These are phyloP conservation scores for Metallyticus violacea DNA, from an alignment of 2,888 invertebrate species.

Conservation along the genomic window DNA sequence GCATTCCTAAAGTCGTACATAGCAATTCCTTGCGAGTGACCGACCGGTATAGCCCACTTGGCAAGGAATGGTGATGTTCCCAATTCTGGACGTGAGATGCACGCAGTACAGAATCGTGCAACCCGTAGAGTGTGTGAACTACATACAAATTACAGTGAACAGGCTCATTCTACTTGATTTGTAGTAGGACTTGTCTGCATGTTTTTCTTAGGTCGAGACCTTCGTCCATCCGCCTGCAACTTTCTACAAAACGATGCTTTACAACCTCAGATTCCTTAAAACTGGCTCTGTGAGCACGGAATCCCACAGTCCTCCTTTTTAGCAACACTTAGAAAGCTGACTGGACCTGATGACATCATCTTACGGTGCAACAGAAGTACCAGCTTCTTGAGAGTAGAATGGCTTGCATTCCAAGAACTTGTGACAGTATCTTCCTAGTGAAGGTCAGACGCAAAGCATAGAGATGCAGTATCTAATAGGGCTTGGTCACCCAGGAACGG, in stretches of 20 bases:
- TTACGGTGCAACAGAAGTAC: not conserved
- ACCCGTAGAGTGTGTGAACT: not conserved
- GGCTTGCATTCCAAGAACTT: not conserved
- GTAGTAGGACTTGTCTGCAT: not conserved
- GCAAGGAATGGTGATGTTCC: not conserved
- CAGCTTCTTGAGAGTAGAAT: not conserved
- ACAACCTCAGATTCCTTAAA: not conserved
- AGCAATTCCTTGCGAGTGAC: no score
- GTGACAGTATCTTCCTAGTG: not conserved
- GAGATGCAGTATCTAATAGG: no score
- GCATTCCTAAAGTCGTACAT: not conserved
- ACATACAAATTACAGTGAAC: not conserved
- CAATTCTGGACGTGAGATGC: not conserved
- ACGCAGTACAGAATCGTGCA: not conserved
- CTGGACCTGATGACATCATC: not conserved
- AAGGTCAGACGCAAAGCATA: not conserved
- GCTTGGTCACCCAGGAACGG: no score
- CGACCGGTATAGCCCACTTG: not conserved
- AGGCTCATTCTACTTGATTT: not conserved
- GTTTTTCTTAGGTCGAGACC: not conserved
- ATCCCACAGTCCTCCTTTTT: not conserved
- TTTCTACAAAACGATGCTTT: not conserved
- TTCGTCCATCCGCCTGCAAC: not conserved
- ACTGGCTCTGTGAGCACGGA: not conserved
- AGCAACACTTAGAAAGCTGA: not conserved